Conservation (phyloP, 2,797 vertebrate genomes). For the Valencia hispanica region DNA sequence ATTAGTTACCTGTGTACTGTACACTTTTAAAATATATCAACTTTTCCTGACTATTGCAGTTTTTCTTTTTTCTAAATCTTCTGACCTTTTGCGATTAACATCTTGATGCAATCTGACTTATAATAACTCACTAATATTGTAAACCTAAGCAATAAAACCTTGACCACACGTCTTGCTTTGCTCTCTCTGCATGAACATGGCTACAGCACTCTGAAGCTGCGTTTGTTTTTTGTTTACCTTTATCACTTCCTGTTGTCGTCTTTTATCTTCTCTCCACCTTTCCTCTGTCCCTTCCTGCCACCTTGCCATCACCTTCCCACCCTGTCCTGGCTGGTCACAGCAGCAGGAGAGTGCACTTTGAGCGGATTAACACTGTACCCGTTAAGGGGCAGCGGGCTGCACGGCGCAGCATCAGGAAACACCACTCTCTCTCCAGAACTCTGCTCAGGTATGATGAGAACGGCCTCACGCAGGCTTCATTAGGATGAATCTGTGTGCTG, state of each 20-base stretch:
- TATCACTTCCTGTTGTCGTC: slow-evolving; percentile 70
- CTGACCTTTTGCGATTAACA: slow-evolving; percentile 46
- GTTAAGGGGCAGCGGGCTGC: slow-evolving; percentile 87
- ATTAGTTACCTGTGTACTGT: neutral
- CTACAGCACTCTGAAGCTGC: slow-evolving; percentile 64
- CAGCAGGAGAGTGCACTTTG: slow-evolving; percentile 95
- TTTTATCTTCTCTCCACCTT: slow-evolving; percentile 55
- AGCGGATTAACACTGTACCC: slow-evolving; percentile 95
- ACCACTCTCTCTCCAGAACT: slow-evolving; percentile 91
- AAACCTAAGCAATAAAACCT: slow-evolving; percentile 24
- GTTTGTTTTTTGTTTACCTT: slow-evolving; percentile 71
- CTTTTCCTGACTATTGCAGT: slow-evolving; percentile 12
- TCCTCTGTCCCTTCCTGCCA: slow-evolving; percentile 40
- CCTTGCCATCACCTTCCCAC: slow-evolving; percentile 39
- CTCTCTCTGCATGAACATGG: slow-evolving; percentile 51
- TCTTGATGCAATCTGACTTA: slow-evolving; percentile 18
- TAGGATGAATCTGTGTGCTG: slow-evolving; percentile 12
- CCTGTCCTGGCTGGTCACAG: slow-evolving; percentile 76
- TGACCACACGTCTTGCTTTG: slow-evolving; percentile 45
- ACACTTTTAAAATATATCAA: neutral
- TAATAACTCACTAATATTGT: slow-evolving; percentile 39
- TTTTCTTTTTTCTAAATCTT: slow-evolving; percentile 37
- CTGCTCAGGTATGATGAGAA: slow-evolving; percentile 91
- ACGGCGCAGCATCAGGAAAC: slow-evolving; percentile 87
- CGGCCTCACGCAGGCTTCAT: slow-evolving; percentile 22